Evolutionary conservation across 1,140 invertebrate species (phyloP).

Genomic region (Argopecten irradians): DNA sequence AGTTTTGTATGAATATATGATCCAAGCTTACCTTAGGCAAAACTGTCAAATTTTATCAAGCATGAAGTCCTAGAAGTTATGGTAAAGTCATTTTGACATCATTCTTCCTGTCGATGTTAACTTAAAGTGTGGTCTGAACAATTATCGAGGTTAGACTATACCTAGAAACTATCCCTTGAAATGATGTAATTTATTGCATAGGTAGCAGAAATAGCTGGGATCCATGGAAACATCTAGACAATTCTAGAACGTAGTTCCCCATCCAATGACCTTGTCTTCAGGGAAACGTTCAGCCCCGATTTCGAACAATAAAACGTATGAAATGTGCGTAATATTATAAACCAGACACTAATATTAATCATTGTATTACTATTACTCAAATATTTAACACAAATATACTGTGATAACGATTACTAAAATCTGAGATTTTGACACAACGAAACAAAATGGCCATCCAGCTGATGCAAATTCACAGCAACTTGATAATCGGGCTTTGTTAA

Average conservation of each 20-base stretch:
- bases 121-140: neutral
- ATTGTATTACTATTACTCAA: neutral
- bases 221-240: neutral
- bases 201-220: neutral
- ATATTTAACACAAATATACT: neutral
- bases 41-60: too few relatives aligned
- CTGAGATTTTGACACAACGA: neutral
- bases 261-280: neutral
- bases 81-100: neutral
- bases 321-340: neutral
- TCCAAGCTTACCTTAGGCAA: too few relatives aligned
- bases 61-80: too few relatives aligned
- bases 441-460: constrained; percentile 41
- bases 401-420: neutral
- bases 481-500: neutral
- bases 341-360: neutral
- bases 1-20: too few relatives aligned
- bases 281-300: neutral
- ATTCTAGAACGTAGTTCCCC: neutral
- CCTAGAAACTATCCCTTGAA: neutral
- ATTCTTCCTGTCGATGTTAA: neutral
- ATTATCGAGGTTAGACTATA: neutral
- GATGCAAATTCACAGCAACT: constrained; percentile 30
- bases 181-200: neutral
- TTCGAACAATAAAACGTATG: neutral